Evolutionary conservation across 2,113 vertebrate genomes (phyloP), one percentile per base, ranked within the genome.

Genomic region (Numenius arquata): DNA sequence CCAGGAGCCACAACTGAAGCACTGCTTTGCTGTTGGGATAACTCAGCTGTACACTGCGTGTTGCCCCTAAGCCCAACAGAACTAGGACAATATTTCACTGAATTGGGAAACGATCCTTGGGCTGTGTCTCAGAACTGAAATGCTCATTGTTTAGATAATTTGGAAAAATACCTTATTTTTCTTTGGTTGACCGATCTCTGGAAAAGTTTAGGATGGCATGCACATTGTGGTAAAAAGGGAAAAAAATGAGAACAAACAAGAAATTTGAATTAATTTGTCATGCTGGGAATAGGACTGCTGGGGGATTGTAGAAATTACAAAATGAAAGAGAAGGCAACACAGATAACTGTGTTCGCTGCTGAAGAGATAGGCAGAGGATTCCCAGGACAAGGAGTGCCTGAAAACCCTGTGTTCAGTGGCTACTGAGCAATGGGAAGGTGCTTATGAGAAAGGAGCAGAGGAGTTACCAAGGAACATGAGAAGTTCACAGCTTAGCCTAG

Each of bases 91-190:
- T 68, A 56, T 94, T 95, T 75, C 86, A 62, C 84, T 85, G 62
- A 62, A 48, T 3, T 52, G 79, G 76, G 92, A 88, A 94, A 68
- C 2, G 27, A 65, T 70, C 66, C 89, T 79, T 63, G 74, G 91
- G 74, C 86, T 23, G 18, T 32, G 53, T 38, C 76, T 87, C 74
- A 68, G 77, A 88, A 92, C 53, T 91, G 55, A 96, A 97, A 86
- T 81, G 56, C 34, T 95, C 78, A 91, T 95, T 80, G 90, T 91
- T 65, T 52, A 74, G 79, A 52, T 25, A 36, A 93, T 92, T 82
- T 89, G 85, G 87, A 95, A 95, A 94, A 91, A 88, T 79, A 91
- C 34, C 59, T 93, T 96, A 83, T 86, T 95, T 94, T 88, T 36
- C 79, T 93, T 88, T 41, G 87, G 74, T 86, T 83, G 82, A 68